These are phyloP conservation scores for Pipistrellus nathusii DNA, from an alignment of 2,797 vertebrate species.

Conservation along the genomic window DNA sequence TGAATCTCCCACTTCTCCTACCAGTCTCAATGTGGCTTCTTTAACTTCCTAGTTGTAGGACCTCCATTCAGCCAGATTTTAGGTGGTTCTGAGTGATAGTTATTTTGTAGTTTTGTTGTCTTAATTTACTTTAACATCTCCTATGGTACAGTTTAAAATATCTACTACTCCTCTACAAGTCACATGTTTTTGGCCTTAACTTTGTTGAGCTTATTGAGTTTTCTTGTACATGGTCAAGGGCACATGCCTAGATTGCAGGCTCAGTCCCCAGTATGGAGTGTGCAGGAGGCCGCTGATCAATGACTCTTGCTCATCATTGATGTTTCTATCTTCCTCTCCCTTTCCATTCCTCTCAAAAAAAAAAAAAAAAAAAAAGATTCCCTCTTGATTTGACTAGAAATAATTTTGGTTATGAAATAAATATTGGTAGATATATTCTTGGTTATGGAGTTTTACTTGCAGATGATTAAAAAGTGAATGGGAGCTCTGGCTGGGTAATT, in stretches of 20 bases:
- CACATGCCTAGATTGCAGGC: no score
- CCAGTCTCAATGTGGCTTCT: background rate
- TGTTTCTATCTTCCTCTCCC: no score
- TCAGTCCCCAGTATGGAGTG: no score
- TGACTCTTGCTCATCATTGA: no score
- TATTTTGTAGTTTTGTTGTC: background rate
- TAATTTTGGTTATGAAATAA: slow-evolving; percentile 54
- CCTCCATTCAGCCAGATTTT: background rate
- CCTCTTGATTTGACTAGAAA: slow-evolving; percentile 35
- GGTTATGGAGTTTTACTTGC: slow-evolving; percentile 42
- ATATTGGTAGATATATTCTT: slow-evolving; percentile 44
- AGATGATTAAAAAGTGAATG: slow-evolving; percentile 7
- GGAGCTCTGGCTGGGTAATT: background rate
- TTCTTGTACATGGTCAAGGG: slow-evolving; percentile 38
- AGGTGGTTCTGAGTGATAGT: background rate
- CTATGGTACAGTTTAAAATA: slow-evolving; percentile 55
- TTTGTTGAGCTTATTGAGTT: slow-evolving; percentile 58
- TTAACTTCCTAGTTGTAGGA: background rate
- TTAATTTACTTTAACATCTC: slow-evolving; percentile 47
- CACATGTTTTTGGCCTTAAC: slow-evolving; percentile 29
- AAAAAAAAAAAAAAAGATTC: background rate
- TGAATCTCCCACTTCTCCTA: background rate
- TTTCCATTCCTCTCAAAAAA: no score
- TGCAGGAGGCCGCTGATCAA: no score
- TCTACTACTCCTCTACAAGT: slow-evolving; percentile 35